Base-by-base conservation (phyloP, 1,140 invertebrate genomes). In the Wiebesia pumilae region DNA sequence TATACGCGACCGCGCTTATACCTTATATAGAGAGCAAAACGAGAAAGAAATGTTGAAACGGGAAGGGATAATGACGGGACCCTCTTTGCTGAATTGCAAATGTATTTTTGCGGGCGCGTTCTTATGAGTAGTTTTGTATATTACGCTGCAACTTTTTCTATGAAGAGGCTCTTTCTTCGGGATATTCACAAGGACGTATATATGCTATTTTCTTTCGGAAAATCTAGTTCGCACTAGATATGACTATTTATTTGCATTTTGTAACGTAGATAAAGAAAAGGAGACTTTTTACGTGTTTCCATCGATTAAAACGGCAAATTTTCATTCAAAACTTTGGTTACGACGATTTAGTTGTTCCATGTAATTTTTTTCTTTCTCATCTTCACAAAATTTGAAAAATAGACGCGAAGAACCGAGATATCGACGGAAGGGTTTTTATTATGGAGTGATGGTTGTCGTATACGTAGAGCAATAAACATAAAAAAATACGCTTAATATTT, bases 31-130 rank as follows among this genome's bases (percentile, higher is more conserved):
- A 21, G 33, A 71, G 19, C 19, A 24, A 71, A 71, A 38, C 35
- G 40, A 71, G 16, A 71, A 71, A 71, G 69, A 71, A 71, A 35
- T 35, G 69, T 33, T 38, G 69, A 71, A 71, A 71, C 21, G 67
- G 67, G 67, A 62, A n/a, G 81, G 43, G 67, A 69, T 83, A 71
- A 83, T 35, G 81, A 47, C 81, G 67, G 43, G 67, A 33, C 40
- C 27, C 67, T 58, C n/a, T n/a, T 67, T 35, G 38, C 62, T 67
- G 62, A 81, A 81, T 81, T 84, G 82, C 54, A 62, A 84, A 84
- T 84, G 75, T 30, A 77, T 65, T 54, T 73, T 83, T 71, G 81
- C n/a, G 81, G 65, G 19, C 19, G 51, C 19, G 51, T 14, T 43
- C 38, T 24, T 51, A 38, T 40, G 6, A 38, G 0, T 21, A 19